Evolutionary conservation across 1,140 invertebrate genomes (phyloP), one percentile per base, ranked within the genome.

Genomic region (Atta texana): DNA sequence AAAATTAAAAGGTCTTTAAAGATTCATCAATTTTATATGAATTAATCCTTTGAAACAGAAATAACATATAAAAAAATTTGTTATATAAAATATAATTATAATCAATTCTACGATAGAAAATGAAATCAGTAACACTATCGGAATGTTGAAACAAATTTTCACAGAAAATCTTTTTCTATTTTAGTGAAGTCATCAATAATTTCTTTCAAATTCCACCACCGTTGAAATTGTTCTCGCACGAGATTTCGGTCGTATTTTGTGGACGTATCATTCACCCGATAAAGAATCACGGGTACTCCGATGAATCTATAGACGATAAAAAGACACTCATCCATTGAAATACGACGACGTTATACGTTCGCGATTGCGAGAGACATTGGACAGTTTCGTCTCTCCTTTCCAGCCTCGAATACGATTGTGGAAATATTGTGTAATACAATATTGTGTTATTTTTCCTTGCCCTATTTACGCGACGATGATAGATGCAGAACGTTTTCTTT

Each of bases 381-480:
- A 49, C 80, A 61, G 53, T 74, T 39, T 74, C 68, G 64, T 31
- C 69, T 51, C 39, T 74, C 44, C 12, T 8, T 63, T 74, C 63
- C 69, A n/a, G 4, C 2, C 80, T 55, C 39, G 28, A 14, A 59
- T 75, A 61, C 51, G 21, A 39, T 1, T 12, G 4, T 34, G 44
- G 24, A 44, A 84, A 59, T 24, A 61, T 39, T 18, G 24, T 75
- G 55, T 10, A 28, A n/a, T n/a, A n/a, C n/a, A n/a, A n/a, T n/a
- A n/a, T n/a, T n/a, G n/a, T n/a, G 44, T 57, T 75, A 87, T 87
- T 75, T 82, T 55, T 31, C 59, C 61, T 57, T 44, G 77, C 64
- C 49, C 87, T 85, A 87, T 80, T 90, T 88, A 81, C 76, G 76
- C 59, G 59, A 69, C 53, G 78, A 91, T 87, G 87, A 91, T 90